Conservation (phyloP, 2,888 invertebrate genomes). For the Parnassius apollo region DNA sequence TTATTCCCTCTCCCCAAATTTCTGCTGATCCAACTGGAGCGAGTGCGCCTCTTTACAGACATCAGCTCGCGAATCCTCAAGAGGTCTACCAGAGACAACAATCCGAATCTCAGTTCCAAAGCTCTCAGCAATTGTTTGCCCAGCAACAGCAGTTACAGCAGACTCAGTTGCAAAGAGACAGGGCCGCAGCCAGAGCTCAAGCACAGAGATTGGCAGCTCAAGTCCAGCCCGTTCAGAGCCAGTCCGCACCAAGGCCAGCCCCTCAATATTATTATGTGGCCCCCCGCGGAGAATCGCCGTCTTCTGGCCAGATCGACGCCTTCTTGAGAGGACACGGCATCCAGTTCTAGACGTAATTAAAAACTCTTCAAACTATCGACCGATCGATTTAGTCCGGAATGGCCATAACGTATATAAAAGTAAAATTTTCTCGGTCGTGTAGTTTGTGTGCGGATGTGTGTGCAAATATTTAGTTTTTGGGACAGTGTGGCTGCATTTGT, state of each 20-base stretch:
- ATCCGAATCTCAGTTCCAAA: slow-evolving; percentile 81
- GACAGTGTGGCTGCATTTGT: slow-evolving; percentile 58
- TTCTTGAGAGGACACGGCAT: slow-evolving; percentile 88
- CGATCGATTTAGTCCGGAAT: slow-evolving; percentile 38
- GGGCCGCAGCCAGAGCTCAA: slow-evolving; percentile 77
- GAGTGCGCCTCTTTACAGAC: slow-evolving; percentile 72
- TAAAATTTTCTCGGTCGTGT: slow-evolving; percentile 44
- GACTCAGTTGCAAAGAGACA: slow-evolving; percentile 82
- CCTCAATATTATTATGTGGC: slow-evolving; percentile 83
- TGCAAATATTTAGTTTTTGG: slow-evolving; percentile 43
- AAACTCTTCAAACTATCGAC: slow-evolving; percentile 35
- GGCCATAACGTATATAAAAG: slow-evolving; percentile 57
- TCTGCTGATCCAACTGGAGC: slow-evolving; percentile 63
- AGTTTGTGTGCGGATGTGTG: slow-evolving; percentile 45
- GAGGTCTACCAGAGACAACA: slow-evolving; percentile 83
- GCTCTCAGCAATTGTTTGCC: slow-evolving; percentile 84
- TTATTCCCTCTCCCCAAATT: slow-evolving; percentile 82
- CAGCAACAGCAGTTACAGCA: slow-evolving; percentile 86
- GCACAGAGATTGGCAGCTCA: slow-evolving; percentile 58
- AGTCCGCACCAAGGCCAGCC: slow-evolving; percentile 56
- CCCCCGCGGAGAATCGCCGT: slow-evolving; percentile 71
- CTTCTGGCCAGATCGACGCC: slow-evolving; percentile 89
- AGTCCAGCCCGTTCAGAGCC: slow-evolving; percentile 44
- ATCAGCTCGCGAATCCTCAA: slow-evolving; percentile 69
- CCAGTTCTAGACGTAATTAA: slow-evolving; percentile 74